phyloP scores from a whole-genome alignment of 2,113 vertebrate species.

The Corapipo altera region DNA sequence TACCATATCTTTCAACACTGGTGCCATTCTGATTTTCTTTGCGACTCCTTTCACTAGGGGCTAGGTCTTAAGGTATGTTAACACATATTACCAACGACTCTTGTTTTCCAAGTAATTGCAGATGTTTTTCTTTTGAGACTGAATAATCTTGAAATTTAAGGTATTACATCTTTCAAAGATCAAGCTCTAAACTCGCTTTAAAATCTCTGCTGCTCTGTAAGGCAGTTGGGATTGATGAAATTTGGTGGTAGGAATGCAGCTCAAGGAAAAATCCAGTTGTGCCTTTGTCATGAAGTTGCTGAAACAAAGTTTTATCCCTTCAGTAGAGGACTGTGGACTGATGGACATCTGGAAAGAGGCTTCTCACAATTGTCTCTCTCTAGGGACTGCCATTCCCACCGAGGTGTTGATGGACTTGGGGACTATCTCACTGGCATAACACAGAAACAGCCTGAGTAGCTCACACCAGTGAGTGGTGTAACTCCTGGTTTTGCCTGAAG shows the following conservation, averaged over 20 bases:
- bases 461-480: fast-evolving
- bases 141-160: background rate
- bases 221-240: background rate
- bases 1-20: background rate
- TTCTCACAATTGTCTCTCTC: background rate
- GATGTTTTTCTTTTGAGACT: background rate
- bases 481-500: background rate
- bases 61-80: background rate
- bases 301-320: background rate
- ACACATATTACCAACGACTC: background rate
- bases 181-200: background rate
- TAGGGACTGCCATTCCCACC: background rate
- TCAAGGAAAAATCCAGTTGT: background rate
- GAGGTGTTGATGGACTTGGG: background rate
- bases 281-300: background rate
- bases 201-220: background rate
- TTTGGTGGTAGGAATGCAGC: background rate
- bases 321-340: background rate
- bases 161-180: background rate
- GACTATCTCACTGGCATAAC: fast-evolving
- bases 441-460: background rate
- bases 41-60: background rate
- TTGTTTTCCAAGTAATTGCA: background rate
- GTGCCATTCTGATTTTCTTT: background rate
- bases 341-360: background rate